Evolutionary conservation across 2,113 vertebrate species (phyloP).

Genomic region (Gobius niger): DNA sequence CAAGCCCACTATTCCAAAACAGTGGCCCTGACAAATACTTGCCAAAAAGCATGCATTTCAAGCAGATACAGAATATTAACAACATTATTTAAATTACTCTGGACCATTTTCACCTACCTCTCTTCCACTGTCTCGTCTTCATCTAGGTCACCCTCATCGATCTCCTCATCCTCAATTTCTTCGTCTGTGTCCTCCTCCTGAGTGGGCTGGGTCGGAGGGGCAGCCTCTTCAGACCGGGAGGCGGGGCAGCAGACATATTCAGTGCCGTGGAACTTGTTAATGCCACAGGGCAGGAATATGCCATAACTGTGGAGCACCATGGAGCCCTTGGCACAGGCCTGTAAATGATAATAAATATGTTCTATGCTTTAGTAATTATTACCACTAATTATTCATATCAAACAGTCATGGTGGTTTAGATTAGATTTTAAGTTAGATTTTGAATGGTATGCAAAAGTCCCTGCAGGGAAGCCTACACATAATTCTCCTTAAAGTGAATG

Average conservation of each 20-base stretch:
- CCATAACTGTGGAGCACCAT: conserved; percentile 91
- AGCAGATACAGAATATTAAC: neutral
- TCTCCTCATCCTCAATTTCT: conserved; percentile 70
- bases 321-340: conserved; percentile 88
- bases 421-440: too few species aligned
- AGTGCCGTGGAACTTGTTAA: conserved; percentile 90
- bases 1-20: too few species aligned
- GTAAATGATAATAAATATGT: neutral
- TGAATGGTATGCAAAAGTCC: too few species aligned
- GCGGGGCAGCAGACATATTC: conserved; percentile 95
- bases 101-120: neutral
- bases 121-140: conserved; percentile 47
- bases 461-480: too few species aligned
- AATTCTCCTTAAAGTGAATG: too few species aligned
- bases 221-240: conserved; percentile 72
- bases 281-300: conserved; percentile 92
- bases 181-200: conserved; percentile 81
- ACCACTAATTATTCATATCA: neutral
- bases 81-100: neutral
- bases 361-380: neutral
- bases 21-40: too few species aligned
- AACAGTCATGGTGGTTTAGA: too few species aligned
- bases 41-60: too few species aligned
- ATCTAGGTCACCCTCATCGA: conserved; percentile 47
- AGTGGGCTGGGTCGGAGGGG: conserved; percentile 55